Conservation (phyloP, 2,113 vertebrate genomes). For the Mola mola region DNA sequence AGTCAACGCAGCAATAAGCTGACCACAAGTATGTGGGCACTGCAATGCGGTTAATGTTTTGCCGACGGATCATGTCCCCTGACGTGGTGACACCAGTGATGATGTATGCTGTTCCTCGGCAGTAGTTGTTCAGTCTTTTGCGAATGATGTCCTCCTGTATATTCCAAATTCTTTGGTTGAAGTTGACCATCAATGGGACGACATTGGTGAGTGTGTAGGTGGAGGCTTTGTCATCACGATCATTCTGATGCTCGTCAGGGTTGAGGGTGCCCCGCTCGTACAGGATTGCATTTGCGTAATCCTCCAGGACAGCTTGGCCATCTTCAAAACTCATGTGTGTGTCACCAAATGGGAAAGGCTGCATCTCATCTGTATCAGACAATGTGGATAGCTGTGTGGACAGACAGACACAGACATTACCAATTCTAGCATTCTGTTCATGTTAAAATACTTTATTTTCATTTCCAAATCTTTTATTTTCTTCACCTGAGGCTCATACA, state of each 20-base stretch:
- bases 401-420: constrained; percentile 5
- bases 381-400: constrained; percentile 62
- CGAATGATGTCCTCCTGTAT: constrained; percentile 73
- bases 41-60: constrained; percentile 72
- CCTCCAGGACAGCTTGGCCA: constrained; percentile 72
- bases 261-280: constrained; percentile 74
- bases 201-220: constrained; percentile 81
- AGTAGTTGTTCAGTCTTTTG: constrained; percentile 79
- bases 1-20: constrained; percentile 75
- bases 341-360: constrained; percentile 61
- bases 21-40: constrained; percentile 76
- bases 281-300: constrained; percentile 70
- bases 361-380: constrained; percentile 73
- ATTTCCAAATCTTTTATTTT: no score
- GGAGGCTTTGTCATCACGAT: constrained; percentile 74
- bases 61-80: constrained; percentile 69
- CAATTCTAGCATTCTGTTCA: no score
- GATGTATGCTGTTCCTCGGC: constrained; percentile 65
- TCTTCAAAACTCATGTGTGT: constrained; percentile 75
- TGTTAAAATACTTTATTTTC: no score
- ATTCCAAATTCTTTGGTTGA: constrained; percentile 73
- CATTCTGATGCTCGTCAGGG: constrained; percentile 74
- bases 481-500: constrained; percentile 81
- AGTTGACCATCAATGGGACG: constrained; percentile 68
- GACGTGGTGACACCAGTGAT: constrained; percentile 72